Evolutionary conservation across 2,888 invertebrate species (phyloP).

Genomic region (Theretra japonica): DNA sequence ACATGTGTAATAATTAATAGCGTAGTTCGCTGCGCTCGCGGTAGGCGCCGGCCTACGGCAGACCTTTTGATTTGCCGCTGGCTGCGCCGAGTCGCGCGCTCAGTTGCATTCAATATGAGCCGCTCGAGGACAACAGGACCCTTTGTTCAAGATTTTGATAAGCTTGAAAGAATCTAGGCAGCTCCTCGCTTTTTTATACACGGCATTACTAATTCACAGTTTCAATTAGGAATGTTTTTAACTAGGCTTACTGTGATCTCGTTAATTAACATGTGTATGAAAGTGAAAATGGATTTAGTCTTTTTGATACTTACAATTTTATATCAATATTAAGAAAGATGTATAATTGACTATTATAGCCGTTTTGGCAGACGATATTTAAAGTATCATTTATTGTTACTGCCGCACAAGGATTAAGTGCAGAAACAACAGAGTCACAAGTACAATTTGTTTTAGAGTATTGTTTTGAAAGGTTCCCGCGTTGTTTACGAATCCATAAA

Average conservation of each 20-base stretch:
- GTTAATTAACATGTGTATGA: background rate
- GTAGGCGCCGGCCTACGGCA: constrained; percentile 40
- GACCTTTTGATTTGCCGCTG: constrained; percentile 71
- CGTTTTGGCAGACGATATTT: too few species aligned
- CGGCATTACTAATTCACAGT: background rate
- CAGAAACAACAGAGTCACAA: too few species aligned
- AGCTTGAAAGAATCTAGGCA: constrained; percentile 49
- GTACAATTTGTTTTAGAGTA: background rate
- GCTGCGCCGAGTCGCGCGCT: constrained; percentile 57
- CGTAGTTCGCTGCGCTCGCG: constrained; percentile 39
- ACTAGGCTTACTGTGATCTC: background rate
- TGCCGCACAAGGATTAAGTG: too few species aligned
- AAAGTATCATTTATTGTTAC: too few species aligned
- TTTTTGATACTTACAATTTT: too few species aligned
- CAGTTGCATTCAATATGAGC: constrained; percentile 73
- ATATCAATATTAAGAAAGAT: too few species aligned
- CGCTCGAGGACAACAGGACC: constrained; percentile 55
- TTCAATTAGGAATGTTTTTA: constrained; percentile 9
- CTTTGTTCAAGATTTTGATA: constrained; percentile 63
- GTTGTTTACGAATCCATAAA: background rate
- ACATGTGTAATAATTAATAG: background rate
- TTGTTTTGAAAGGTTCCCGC: background rate
- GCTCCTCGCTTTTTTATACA: constrained; percentile 1
- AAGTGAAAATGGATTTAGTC: too few species aligned
- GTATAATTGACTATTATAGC: too few species aligned